Base-by-base conservation (phyloP, 2,797 vertebrate species). In the Falco rusticolus region DNA sequence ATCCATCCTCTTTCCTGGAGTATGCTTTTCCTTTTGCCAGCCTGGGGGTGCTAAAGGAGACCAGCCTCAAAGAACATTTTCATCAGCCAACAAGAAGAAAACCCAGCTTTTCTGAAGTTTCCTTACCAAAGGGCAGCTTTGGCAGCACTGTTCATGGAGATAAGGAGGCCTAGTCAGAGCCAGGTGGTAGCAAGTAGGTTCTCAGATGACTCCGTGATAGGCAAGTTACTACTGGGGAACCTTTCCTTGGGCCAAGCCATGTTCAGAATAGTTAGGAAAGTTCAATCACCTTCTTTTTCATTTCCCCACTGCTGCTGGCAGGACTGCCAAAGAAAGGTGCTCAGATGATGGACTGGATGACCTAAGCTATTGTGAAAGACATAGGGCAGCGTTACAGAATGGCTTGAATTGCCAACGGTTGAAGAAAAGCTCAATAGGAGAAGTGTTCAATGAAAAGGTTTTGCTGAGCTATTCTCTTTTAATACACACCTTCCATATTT, bases 381-480 rank as follows among this genome's bases (percentile, higher is more conserved):
- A 37, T 20, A 87, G 94, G 79, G 91, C 95, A 95, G 89, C 80
- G 25, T 21, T 74, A 69, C 65, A 90, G 75, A 70, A 25, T 21
- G 54, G 77, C 87, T 85, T 64, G 7, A 61, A 18, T 39, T 41
- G 76, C 64, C 69, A 31, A 2, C 48, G 65, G 84, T 8, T 37
- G 61, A 93, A 88, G 74, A 92, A 94, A 84, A 89, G 75, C 89
- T 57, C 1, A 6, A 64, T 3, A 61, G 59, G 39, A 11, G 54
- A 68, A 70, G 45, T 53, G 28, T 13, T 95, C 77, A 78, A 31
- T 84, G 90, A 16, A 56, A 91, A 79, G 84, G 70, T 91, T 95
- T 93, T 66, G 65, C 93, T 91, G 84, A 86, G 87, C 89, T 94
- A 28, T 81, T 86, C 79, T 78, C 86, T 92, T 90, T 61, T 74